Evolutionary conservation across 1,140 invertebrate genomes (phyloP).

Genomic region (Luehdorfia chinensis): DNA sequence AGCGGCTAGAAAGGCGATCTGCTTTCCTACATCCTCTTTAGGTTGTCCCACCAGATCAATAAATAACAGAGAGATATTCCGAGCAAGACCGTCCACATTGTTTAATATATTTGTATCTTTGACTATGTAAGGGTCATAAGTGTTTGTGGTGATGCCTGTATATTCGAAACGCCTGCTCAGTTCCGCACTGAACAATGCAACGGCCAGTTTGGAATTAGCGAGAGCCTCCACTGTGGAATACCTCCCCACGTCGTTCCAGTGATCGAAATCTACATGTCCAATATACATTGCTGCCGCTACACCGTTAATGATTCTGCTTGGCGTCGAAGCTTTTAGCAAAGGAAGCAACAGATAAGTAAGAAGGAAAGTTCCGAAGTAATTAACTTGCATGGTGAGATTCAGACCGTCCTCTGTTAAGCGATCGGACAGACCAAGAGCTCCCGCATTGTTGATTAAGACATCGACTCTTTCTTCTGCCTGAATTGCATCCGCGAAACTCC

Average conservation of each 20-base stretch:
- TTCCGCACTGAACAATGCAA: constrained; percentile 82
- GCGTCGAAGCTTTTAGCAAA: constrained; percentile 76
- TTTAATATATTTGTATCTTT: constrained; percentile 52
- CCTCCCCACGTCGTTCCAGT: constrained; percentile 71
- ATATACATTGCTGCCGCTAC: constrained; percentile 80
- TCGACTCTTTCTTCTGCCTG: constrained; percentile 78
- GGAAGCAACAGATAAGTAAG: constrained; percentile 83
- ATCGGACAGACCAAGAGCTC: constrained; percentile 75
- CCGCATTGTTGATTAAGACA: constrained; percentile 87
- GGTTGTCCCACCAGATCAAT: constrained; percentile 49
- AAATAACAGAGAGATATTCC: constrained; percentile 41
- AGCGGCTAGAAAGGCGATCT: constrained; percentile 47
- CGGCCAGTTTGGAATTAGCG: constrained; percentile 80
- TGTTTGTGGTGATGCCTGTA: constrained; percentile 78
- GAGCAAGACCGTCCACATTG: constrained; percentile 35
- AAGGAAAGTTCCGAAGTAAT: constrained; percentile 85
- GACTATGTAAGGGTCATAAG: constrained; percentile 80
- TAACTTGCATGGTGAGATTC: constrained; percentile 82
- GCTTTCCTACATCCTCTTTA: constrained; percentile 51
- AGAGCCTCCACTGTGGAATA: constrained; percentile 78
- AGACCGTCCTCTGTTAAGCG: constrained; percentile 79
- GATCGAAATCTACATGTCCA: constrained; percentile 80
- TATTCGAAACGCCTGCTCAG: constrained; percentile 78
- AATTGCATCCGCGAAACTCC: constrained; percentile 47
- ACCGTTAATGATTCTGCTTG: constrained; percentile 83